These are phyloP conservation scores for Distichodus sexfasciatus DNA, from an alignment of 2,797 vertebrate genomes.

Conservation along the genomic window DNA sequence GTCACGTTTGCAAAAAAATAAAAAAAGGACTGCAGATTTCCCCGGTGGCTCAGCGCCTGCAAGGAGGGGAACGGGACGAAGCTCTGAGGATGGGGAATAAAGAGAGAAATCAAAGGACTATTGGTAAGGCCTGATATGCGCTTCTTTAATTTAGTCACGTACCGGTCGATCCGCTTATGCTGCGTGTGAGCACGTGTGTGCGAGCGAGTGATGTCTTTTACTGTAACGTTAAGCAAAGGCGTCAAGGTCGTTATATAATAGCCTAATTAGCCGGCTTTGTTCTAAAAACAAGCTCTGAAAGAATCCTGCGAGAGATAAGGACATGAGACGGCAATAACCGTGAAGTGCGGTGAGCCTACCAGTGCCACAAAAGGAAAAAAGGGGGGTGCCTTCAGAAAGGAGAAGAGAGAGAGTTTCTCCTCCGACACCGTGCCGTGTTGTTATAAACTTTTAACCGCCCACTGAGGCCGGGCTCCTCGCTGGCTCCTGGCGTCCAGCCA, in stretches of 20 bases:
- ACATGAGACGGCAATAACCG: constrained; percentile 49
- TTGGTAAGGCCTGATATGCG: neutral
- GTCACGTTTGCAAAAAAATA: neutral
- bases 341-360: constrained; percentile 11
- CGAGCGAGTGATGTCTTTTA: constrained; percentile 35
- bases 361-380: constrained; percentile 1
- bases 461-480: constrained; percentile 35
- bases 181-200: constrained; percentile 25
- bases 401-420: constrained; percentile 45
- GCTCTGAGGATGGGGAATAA: neutral
- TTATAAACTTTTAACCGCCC: constrained; percentile 61
- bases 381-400: neutral
- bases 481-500: constrained; percentile 55
- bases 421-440: constrained; percentile 58
- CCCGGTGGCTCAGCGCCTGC: neutral
- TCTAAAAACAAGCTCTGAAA: constrained; percentile 57
- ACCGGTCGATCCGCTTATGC: neutral
- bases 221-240: constrained; percentile 45
- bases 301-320: constrained; percentile 38
- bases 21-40: neutral
- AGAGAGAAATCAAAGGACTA: neutral
- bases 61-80: neutral
- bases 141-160: neutral
- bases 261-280: constrained; percentile 57
- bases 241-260: constrained; percentile 51